Evolutionary conservation across 92 coral and sea anemone genomes (phyloP).

Genomic region (Blastomussa wellsi): DNA sequence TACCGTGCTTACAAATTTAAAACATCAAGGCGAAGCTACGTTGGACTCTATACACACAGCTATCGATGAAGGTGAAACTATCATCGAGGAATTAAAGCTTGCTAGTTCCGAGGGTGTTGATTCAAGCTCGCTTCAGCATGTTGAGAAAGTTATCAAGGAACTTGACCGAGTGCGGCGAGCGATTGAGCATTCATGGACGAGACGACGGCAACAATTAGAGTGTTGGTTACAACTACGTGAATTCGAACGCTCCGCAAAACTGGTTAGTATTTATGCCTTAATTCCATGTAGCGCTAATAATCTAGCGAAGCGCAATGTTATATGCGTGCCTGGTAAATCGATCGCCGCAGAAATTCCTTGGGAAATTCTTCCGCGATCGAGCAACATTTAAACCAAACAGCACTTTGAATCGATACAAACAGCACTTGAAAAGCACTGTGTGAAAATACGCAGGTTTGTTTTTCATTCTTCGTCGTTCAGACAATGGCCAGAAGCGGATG

Average conservation of each 20-base stretch:
- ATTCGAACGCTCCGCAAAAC: slow-evolving; percentile 95
- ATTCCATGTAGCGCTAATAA: slow-evolving; percentile 12
- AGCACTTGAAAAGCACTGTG: not conserved
- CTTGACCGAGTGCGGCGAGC: slow-evolving; percentile 90
- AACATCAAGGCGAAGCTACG: slow-evolving; percentile 95
- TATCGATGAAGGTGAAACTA: slow-evolving; percentile 94
- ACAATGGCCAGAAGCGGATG: slow-evolving; percentile 4
- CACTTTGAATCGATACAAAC: not conserved
- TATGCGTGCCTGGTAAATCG: not conserved
- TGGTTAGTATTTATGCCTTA: slow-evolving; percentile 56
- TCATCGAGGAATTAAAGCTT: slow-evolving; percentile 87
- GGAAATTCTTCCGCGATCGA: not conserved
- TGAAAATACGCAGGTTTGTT: not conserved
- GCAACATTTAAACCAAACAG: not conserved
- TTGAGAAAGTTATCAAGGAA: slow-evolving; percentile 94
- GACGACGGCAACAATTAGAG: slow-evolving; percentile 93
- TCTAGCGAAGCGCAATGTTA: not conserved
- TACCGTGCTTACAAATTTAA: slow-evolving; percentile 86
- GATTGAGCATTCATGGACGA: slow-evolving; percentile 95
- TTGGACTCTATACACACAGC: slow-evolving; percentile 91
- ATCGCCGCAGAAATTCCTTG: slow-evolving; percentile 17
- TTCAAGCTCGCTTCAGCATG: slow-evolving; percentile 94
- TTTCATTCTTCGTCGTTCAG: not conserved
- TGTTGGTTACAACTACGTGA: slow-evolving; percentile 95
- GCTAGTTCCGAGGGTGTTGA: slow-evolving; percentile 90